Evolutionary conservation across 2,797 vertebrate genomes (phyloP), one percentile per base, ranked within the genome.

Genomic region (Discoglossus pictus): DNA sequence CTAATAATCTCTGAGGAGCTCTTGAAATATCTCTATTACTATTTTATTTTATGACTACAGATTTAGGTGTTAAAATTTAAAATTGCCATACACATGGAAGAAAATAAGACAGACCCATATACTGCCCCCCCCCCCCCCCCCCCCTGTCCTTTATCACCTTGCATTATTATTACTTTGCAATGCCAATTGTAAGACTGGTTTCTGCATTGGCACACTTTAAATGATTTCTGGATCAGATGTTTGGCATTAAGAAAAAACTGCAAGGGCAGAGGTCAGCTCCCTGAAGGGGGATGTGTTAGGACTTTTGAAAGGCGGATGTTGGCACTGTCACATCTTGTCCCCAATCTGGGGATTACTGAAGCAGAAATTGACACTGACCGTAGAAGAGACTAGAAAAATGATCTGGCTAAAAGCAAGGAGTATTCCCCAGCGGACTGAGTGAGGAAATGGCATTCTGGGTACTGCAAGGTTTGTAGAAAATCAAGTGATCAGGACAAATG

Each of bases 241-340:
- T 70, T 55, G 20, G 18, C 42, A 55, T 55, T 70, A 63, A 36
- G 7, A 21, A 16, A 50, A 55, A 40, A 25, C 20, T 48, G 34
- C 13, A 69, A 24, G 34, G 59, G 38, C 59, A 58, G 10, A 63
- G 44, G 60, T 48, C 17, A 9, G n/a, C 52, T 63, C 60, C 44
- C 52, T 24, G 47, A 42, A 51, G 74, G 42, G 71, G 5, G 62
- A 56, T 42, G 36, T 63, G 68, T 58, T 70, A 53, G 58, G 42
- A 70, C 67, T 50, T 62, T 70, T 63, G 59, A 69, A 69, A 62
- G 59, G 51, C 48, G 35, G 24, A 63, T 50, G 44, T 63, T 63
- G 60, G 35, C 16, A 15, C 68, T 63, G 68, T 70, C 60, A 58
- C 60, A 56, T 70, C 68, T 50, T 47, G 35, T 70, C 39, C 21